Base-by-base conservation (phyloP, 2,113 vertebrate genomes). In the Coreoperca whiteheadi region DNA sequence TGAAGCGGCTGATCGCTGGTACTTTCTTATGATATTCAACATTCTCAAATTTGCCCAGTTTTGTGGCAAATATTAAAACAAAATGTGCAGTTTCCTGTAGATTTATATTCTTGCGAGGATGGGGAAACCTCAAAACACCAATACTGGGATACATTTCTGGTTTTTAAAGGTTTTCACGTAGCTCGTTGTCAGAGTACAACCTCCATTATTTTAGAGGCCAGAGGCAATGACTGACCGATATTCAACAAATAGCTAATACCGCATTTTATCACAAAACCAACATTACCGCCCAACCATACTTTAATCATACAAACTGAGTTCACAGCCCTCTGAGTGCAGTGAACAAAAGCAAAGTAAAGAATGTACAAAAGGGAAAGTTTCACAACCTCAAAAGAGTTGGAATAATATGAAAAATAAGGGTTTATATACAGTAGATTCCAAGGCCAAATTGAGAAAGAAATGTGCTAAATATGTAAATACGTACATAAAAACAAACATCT, bases 41-140 rank as follows among this genome's bases (percentile, higher is more conserved):
- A 59, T 64, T 71, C 79, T 70, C 0, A 67, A 51, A 77, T 81
- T 48, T 64, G 21, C 25, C 70, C 12, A 56, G 4, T 73, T 85
- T 61, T n/a, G 20, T 4, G 32, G 28, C 18, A 74, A 59, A 37
- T 12, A 46, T 43, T 53, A 2, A 61, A 6, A 30, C n/a, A 53
- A 39, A 16, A 75, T 32, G 25, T 0, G 41, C 21, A 20, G 67
- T 80, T 65, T n/a, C 20, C 7, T 30, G 25, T 39, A 1, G 41
- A 51, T 76, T 59, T 64, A 1, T n/a, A 6, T 41, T 63, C 14
- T 0, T 50, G 23, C 37, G 21, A 11, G 9, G 30, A 23, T 4
- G 20, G 28, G 14, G 15, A 63, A 54, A n/a, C 14, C 0, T 34
- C 28, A 4, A 1, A 20, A 48, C 23, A 32, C 4, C 8, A 15